phyloP scores from a whole-genome alignment of 2,113 vertebrate genomes.

The Ctenodactylus gundi region DNA sequence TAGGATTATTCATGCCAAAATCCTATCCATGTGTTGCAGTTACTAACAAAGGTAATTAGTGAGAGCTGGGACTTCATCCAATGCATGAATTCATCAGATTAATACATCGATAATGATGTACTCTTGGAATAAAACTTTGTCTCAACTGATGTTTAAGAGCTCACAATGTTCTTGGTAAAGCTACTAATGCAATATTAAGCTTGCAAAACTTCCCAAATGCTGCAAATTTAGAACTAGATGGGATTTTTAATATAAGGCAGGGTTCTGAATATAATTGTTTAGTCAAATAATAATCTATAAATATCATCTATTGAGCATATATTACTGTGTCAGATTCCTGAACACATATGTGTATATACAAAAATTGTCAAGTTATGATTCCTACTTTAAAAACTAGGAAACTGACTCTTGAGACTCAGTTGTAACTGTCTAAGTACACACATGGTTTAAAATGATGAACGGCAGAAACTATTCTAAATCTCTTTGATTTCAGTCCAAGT shows the following conservation, averaged over 20 bases:
- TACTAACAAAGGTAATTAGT: not conserved
- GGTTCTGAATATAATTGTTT: not conserved
- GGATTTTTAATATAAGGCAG: not conserved
- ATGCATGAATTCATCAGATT: not conserved
- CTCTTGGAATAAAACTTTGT: not conserved
- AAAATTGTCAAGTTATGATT: not conserved
- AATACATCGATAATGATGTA: not conserved
- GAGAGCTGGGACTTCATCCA: not conserved
- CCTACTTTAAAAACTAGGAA: not conserved
- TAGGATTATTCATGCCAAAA: not conserved
- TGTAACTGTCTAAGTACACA: not conserved
- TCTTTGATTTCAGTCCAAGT: not conserved
- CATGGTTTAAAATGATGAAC: not conserved
- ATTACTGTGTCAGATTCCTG: not conserved
- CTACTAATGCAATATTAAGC: not conserved
- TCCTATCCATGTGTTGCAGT: not conserved
- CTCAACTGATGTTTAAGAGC: not conserved
- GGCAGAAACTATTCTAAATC: not conserved
- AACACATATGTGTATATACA: not conserved
- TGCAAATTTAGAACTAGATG: slow-evolving; percentile 8
- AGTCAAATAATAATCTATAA: not conserved
- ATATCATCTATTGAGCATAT: not conserved
- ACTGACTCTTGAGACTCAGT: not conserved
- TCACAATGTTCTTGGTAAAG: not conserved
- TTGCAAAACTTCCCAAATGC: not conserved